Base-by-base conservation (phyloP, 2,797 vertebrate species). In the Prionace glauca region DNA sequence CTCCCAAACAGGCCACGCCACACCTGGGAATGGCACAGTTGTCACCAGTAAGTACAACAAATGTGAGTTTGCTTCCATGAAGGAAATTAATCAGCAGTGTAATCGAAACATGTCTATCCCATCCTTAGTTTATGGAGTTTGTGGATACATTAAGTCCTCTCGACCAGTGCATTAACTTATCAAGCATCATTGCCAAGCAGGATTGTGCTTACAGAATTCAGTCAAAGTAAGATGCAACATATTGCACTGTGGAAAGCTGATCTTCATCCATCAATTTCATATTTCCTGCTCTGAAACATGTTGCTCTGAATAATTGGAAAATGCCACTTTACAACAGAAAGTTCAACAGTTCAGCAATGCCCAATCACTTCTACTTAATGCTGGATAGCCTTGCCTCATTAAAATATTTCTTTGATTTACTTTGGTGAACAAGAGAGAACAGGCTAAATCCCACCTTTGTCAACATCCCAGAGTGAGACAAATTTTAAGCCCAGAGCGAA, bases 1-100 rank as follows among this genome's bases (percentile, higher is more conserved):
- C 98, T 98, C 62, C 98, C 98, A 0, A 95, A 97, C 96, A 98
- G 97, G 96, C 98, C 98, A 60, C 97, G 97, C 69, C 98, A 98
- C n/a, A 97, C 98, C 92, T 98, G 98, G 98, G 98, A 98, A 96
- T 98, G 98, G 98, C 98, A 98, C 97, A 98, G 98, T 97, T 98
- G 98, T 95, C 98, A 98, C 96, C 98, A 98, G 98, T 98, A 95
- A 97, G 98, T 97, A 96, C 72, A 10, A 29, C 18, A n/a, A 69
- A 92, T 92, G n/a, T 67, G 22, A 92, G n/a, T 67, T 69, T 36
- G 65, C n/a, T 92, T 36, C 90, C 65, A 24, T 8, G 56, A 12
- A 62, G 56, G 87, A 56, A 32, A 62, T 29, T 90, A 62, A 90
- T 62, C 3, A 16, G 41, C 45, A n/a, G 90, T 92, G 90, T 41